Conservation (phyloP, 2,113 vertebrate genomes). For the Neolamprologus modestus region DNA sequence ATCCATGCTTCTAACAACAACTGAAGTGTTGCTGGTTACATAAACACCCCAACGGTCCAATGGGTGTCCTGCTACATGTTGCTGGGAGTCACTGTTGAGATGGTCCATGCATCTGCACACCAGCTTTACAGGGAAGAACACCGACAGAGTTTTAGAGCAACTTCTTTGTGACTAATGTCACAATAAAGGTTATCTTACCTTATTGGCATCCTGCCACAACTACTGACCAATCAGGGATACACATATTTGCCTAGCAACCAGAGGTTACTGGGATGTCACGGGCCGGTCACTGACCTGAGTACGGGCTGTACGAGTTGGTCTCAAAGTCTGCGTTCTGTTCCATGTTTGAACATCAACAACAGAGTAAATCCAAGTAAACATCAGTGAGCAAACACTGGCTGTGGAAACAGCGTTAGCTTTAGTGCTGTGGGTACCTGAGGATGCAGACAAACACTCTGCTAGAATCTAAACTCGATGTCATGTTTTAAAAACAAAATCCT, state of each 20-base stretch:
- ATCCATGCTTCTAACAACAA: background rate
- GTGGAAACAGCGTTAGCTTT: background rate
- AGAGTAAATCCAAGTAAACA: background rate
- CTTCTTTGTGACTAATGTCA: rapidly evolving
- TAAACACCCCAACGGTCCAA: background rate
- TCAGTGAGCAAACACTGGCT: background rate
- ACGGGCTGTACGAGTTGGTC: background rate
- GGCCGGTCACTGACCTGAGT: background rate
- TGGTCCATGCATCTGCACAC: background rate
- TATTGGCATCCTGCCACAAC: background rate
- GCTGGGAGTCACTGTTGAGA: background rate
- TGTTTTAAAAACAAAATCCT: no score
- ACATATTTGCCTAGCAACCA: background rate
- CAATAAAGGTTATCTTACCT: rapidly evolving
- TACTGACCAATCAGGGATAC: rapidly evolving
- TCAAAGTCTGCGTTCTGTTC: rapidly evolving
- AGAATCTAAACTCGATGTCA: background rate
- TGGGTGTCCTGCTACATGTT: rapidly evolving
- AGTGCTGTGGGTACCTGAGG: background rate
- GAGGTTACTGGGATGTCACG: background rate
- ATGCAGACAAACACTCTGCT: rapidly evolving
- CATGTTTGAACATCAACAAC: background rate
- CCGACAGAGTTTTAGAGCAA: background rate
- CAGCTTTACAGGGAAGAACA: background rate
- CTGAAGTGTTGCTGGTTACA: background rate